These are phyloP conservation scores for Rhamphomyia laevipes DNA, from an alignment of 2,888 invertebrate genomes.

Conservation along the genomic window DNA sequence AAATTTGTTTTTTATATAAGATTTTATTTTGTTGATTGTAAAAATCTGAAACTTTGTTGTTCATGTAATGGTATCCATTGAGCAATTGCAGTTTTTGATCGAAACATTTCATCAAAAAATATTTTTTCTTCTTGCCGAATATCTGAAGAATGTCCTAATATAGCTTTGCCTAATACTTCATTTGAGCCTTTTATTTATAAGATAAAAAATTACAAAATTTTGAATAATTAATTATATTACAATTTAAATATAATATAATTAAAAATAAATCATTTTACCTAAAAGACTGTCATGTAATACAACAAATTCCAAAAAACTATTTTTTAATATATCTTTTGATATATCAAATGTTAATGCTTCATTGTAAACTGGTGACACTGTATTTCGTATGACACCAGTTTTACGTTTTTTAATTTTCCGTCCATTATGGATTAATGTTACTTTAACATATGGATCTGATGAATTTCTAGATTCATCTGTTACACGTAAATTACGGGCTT, in stretches of 20 bases:
- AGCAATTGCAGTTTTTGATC: slow-evolving; percentile 45
- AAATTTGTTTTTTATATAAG: no score
- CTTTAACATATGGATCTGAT: slow-evolving; percentile 92
- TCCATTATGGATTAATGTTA: slow-evolving; percentile 74
- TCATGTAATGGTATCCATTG: slow-evolving; percentile 47
- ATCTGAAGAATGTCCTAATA: slow-evolving; percentile 40
- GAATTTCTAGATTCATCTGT: slow-evolving; percentile 86
- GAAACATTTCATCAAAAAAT: slow-evolving; percentile 45
- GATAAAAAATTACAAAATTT: no score
- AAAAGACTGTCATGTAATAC: slow-evolving; percentile 50
- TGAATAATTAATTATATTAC: neutral
- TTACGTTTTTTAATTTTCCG: slow-evolving; percentile 89
- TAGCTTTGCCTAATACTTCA: slow-evolving; percentile 41
- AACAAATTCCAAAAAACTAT: slow-evolving; percentile 44
- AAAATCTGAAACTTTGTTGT: slow-evolving; percentile 34
- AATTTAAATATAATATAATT: neutral
- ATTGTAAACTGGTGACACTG: slow-evolving; percentile 81
- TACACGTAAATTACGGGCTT: slow-evolving; percentile 80
- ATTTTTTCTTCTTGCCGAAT: slow-evolving; percentile 39
- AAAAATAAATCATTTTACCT: slow-evolving; percentile 24
- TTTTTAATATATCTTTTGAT: slow-evolving; percentile 49
- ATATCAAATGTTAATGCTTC: slow-evolving; percentile 90
- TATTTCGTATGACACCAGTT: slow-evolving; percentile 79
- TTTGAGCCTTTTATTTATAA: slow-evolving; percentile 39
- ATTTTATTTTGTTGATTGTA: no score